Evolutionary conservation across 2,888 invertebrate genomes (phyloP).

Genomic region (Zhuqinia jingwanae): DNA sequence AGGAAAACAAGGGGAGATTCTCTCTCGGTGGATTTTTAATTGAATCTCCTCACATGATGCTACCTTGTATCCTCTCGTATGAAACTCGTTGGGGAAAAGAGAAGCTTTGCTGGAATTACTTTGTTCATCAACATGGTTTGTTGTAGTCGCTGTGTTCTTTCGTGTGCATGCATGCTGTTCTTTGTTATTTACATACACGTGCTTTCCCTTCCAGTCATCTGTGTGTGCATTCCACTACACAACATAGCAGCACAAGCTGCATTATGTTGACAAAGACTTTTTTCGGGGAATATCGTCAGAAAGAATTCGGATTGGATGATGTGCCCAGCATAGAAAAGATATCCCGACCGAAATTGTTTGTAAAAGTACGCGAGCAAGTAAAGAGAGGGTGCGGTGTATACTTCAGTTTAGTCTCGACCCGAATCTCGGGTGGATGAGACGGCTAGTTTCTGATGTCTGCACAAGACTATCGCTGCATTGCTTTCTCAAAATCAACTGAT

Average conservation of each 20-base stretch:
- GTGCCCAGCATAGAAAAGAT: neutral
- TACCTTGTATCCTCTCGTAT: conserved; percentile 56
- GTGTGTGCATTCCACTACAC: conserved; percentile 26
- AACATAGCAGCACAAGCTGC: neutral
- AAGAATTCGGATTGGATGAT: conserved; percentile 25
- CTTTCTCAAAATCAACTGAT: neutral
- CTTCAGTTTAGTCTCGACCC: conserved; percentile 67
- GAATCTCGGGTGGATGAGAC: conserved; percentile 24
- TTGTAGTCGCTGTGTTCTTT: neutral
- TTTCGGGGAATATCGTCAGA: conserved; percentile 35
- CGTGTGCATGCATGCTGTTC: neutral
- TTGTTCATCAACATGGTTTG: conserved; percentile 24
- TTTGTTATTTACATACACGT: conserved; percentile 43
- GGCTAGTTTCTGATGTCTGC: neutral
- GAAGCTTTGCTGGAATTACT: conserved; percentile 57
- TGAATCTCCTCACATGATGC: conserved; percentile 72
- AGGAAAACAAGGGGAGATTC: conserved; percentile 6
- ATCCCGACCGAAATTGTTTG: conserved; percentile 36
- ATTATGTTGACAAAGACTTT: conserved; percentile 3
- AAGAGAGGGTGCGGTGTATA: conserved; percentile 78
- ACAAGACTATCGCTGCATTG: neutral
- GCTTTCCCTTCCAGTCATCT: neutral
- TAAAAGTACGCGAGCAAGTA: conserved; percentile 71
- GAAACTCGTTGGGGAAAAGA: conserved; percentile 53
- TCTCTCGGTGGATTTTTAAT: conserved; percentile 72